A percentile compares a stretch with the other conserved stretches of the same genome.
These are phyloP conservation scores for Tetrax tetrax DNA, from an alignment of 2,113 vertebrate species.

Conservation along the genomic window DNA sequence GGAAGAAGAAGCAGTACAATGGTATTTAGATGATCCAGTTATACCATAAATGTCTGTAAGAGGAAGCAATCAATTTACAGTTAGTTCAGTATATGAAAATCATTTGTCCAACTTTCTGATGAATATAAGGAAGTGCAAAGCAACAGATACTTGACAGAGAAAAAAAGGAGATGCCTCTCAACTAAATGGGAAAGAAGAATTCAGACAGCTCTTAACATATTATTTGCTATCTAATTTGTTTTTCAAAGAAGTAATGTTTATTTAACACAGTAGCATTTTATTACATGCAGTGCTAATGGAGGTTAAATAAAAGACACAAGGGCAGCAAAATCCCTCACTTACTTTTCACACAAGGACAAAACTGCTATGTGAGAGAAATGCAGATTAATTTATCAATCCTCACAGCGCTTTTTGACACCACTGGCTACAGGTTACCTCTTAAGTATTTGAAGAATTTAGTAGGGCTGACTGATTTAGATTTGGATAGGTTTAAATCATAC, in stretches of 20 bases:
- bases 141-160: background rate
- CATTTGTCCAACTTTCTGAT: background rate
- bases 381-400: constrained; percentile 47
- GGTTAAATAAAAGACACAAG: constrained; percentile 73
- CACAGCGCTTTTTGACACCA: constrained; percentile 59
- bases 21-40: background rate
- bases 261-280: constrained; percentile 64
- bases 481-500: constrained; percentile 70
- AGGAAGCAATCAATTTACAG: background rate
- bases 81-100: background rate
- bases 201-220: background rate
- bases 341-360: constrained; percentile 63
- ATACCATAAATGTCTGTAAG: background rate
- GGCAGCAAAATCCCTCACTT: constrained; percentile 53
- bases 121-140: background rate
- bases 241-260: constrained; percentile 65
- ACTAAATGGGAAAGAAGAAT: background rate
- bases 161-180: background rate
- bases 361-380: constrained; percentile 55
- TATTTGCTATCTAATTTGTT: constrained; percentile 62
- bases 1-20: background rate
- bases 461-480: constrained; percentile 55
- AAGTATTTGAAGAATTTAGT: constrained; percentile 60
- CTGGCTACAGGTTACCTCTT: constrained; percentile 27
- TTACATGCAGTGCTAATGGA: constrained; percentile 62